phyloP scores from a whole-genome alignment of 2,888 invertebrate species.

The Drosophila greeni region DNA sequence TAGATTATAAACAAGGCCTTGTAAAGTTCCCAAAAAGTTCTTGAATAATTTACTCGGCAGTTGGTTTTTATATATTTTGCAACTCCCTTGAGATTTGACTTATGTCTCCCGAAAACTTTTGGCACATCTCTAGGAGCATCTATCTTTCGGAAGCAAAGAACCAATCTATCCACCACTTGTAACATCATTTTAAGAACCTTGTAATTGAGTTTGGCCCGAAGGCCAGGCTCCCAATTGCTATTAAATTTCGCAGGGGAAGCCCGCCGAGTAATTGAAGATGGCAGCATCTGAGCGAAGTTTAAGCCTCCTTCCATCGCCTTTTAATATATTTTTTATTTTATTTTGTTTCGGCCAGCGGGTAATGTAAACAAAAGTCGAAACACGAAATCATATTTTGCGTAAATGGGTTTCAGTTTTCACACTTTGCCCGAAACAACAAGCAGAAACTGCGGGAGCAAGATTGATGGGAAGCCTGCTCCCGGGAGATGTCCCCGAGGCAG shows the following conservation, averaged over 20 bases:
- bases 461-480: constrained; percentile 50
- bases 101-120: neutral
- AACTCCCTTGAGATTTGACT: constrained; percentile 2
- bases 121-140: neutral
- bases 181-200: constrained; percentile 28
- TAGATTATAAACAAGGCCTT: neutral
- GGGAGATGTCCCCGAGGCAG: constrained; percentile 27
- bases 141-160: neutral
- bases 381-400: constrained; percentile 47
- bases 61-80: neutral
- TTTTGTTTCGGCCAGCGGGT: neutral
- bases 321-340: neutral
- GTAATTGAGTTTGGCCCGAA: constrained; percentile 51
- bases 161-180: constrained; percentile 14
- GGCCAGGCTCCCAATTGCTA: constrained; percentile 4
- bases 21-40: neutral
- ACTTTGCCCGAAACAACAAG: constrained; percentile 43
- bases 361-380: constrained; percentile 40
- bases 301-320: neutral
- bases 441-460: constrained; percentile 50
- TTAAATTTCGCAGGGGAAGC: constrained; percentile 16
- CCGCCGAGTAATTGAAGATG: constrained; percentile 38
- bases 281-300: constrained; percentile 12
- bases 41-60: neutral
- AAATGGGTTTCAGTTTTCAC: constrained; percentile 57